Conservation (phyloP, 2,113 vertebrate genomes). For the Erythrolamprus reginae region DNA sequence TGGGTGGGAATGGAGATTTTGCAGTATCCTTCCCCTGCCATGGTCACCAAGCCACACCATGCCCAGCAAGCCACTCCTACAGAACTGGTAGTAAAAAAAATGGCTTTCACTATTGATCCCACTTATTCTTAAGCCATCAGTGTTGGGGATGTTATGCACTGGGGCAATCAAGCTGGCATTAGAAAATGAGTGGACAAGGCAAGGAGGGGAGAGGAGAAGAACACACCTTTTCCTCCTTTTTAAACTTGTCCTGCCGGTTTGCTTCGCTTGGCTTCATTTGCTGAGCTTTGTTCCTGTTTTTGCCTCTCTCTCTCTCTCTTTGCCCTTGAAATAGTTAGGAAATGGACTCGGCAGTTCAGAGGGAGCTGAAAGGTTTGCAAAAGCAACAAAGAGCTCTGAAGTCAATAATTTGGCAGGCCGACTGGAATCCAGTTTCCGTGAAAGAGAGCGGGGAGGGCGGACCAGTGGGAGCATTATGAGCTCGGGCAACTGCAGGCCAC, state of each 20-base stretch:
- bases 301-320: background rate
- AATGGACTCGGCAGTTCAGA: background rate
- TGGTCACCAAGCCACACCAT: no score
- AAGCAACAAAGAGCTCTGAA: background rate
- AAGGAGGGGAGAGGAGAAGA: no score
- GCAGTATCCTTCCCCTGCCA: no score
- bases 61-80: no score
- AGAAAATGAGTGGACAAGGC: background rate
- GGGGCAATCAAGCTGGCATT: background rate
- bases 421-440: background rate
- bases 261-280: background rate
- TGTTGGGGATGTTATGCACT: background rate
- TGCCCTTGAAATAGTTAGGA: background rate
- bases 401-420: background rate
- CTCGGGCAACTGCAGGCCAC: background rate
- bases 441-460: background rate
- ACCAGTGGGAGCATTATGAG: background rate
- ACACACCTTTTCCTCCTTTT: background rate
- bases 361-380: background rate
- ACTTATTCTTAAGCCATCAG: background rate
- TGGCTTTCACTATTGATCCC: no score
- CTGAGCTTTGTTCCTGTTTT: background rate
- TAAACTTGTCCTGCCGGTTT: background rate
- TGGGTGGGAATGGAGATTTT: no score
- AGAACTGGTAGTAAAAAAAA: no score